Conservation (phyloP, 2,888 invertebrate species). For the Perithous albicinctus region DNA sequence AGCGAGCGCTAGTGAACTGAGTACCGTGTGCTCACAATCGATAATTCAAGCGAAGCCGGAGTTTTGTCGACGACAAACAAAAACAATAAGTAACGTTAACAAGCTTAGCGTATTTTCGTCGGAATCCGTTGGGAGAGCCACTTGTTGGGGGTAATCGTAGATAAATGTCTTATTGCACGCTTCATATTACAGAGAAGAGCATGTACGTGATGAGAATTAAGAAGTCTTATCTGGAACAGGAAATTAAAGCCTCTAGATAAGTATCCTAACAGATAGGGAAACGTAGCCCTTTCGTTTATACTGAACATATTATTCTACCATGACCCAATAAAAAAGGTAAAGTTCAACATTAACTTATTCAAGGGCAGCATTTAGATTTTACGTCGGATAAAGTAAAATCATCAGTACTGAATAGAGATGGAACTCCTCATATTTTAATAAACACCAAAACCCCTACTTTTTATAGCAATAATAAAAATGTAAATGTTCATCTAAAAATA, state of each 20-base stretch:
- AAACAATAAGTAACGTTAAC: background rate
- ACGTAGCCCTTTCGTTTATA: background rate
- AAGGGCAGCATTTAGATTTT: too few species aligned
- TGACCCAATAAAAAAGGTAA: too few species aligned
- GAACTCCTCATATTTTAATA: too few species aligned
- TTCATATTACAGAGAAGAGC: background rate
- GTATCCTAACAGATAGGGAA: background rate
- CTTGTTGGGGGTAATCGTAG: background rate
- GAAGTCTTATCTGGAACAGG: background rate
- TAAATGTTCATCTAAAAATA: too few species aligned
- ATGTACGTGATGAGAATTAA: background rate
- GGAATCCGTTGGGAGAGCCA: background rate
- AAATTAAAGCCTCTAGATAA: background rate
- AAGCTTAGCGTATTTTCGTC: background rate
- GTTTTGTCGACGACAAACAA: conserved; percentile 10
- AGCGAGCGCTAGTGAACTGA: conserved; percentile 15
- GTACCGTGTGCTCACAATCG: conserved; percentile 36
- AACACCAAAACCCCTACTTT: too few species aligned
- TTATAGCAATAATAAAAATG: too few species aligned
- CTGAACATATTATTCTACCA: too few species aligned
- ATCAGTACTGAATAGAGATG: too few species aligned
- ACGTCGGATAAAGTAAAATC: too few species aligned
- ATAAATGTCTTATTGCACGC: background rate
- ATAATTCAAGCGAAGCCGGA: conserved; percentile 35
- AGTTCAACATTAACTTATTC: too few species aligned